Conservation (phyloP, 2,888 invertebrate genomes). For the Enchytraeus crypticus region DNA sequence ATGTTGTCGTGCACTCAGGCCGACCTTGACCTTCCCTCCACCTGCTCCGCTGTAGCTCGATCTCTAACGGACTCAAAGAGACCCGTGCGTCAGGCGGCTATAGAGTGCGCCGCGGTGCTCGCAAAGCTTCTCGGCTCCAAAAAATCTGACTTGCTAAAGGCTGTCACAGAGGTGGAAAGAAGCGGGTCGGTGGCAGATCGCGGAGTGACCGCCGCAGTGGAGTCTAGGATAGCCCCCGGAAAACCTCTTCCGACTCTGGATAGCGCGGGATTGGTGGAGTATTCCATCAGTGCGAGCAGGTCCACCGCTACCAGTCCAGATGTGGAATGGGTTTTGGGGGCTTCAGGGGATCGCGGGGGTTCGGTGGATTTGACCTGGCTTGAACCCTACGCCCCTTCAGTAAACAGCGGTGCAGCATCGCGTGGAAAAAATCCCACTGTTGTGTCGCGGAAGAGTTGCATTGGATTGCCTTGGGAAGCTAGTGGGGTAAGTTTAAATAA, state of each 20-base stretch:
- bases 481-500: neutral
- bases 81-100: constrained; percentile 66
- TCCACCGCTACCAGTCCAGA: constrained; percentile 51
- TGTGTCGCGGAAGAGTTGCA: neutral
- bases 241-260: constrained; percentile 61
- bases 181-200: constrained; percentile 41
- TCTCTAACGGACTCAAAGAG: constrained; percentile 59
- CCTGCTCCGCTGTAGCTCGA: constrained; percentile 51
- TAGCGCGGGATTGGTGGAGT: constrained; percentile 65
- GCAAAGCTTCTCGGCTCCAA: constrained; percentile 62
- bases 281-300: constrained; percentile 57
- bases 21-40: constrained; percentile 57
- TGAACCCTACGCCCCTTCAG: neutral
- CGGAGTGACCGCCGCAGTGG: constrained; percentile 58
- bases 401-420: neutral
- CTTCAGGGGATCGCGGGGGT: constrained; percentile 33
- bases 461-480: neutral
- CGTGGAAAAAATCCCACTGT: neutral
- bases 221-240: constrained; percentile 62
- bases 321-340: constrained; percentile 67
- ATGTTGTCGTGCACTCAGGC: constrained; percentile 69
- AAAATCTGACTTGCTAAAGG: constrained; percentile 55
- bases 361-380: neutral
- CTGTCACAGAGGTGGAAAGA: constrained; percentile 50
- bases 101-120: constrained; percentile 70